phyloP scores from a whole-genome alignment of 2,888 invertebrate genomes.

The Dinocampus coccinellae region DNA sequence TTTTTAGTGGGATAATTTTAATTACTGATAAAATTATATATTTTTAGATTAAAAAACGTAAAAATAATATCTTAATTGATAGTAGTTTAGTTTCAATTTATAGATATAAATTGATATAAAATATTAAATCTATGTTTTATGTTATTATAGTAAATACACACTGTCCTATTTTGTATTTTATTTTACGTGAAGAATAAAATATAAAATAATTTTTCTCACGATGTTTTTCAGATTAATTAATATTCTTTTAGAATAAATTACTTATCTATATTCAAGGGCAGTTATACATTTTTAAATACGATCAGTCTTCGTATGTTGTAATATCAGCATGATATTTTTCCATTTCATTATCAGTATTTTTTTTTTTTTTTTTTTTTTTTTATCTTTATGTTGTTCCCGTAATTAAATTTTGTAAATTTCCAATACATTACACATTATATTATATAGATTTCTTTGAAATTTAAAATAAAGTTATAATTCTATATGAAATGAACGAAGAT shows the following conservation, averaged over 20 bases:
- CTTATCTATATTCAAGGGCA: background rate
- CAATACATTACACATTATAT: background rate
- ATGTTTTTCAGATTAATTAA: background rate
- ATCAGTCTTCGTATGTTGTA: background rate
- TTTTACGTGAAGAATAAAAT: too few species aligned
- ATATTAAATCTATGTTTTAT: too few species aligned
- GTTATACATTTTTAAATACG: background rate
- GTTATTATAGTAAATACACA: too few species aligned
- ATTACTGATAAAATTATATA: too few species aligned
- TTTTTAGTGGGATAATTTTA: background rate
- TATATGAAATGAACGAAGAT: background rate
- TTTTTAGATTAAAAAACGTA: background rate
- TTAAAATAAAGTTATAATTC: background rate
- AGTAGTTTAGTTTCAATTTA: too few species aligned
- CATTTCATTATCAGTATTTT: background rate
- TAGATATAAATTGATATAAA: too few species aligned
- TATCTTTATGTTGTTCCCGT: background rate
- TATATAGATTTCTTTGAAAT: background rate
- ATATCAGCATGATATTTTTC: background rate
- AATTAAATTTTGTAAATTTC: background rate
- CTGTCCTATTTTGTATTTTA: too few species aligned
- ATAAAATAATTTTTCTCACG: background rate
- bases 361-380: background rate
- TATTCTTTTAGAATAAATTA: background rate
- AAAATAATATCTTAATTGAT: too few species aligned